Evolutionary conservation across 2,113 vertebrate genomes (phyloP).

Genomic region (Odobenus rosmarus): DNA sequence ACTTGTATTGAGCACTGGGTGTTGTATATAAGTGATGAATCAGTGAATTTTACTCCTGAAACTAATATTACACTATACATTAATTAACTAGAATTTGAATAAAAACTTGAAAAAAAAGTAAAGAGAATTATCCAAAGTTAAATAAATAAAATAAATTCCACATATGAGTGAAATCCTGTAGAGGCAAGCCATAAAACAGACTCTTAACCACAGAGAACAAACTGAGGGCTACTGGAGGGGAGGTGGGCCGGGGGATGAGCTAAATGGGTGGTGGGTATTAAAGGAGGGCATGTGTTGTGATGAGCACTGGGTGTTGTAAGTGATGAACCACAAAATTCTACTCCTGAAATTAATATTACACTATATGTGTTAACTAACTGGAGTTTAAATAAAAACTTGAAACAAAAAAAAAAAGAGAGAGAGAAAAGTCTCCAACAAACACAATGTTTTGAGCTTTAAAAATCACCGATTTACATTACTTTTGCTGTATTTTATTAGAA

Average conservation of each 20-base stretch:
- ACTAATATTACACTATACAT: too few species aligned
- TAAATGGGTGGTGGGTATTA: not conserved
- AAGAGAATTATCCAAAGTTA: too few species aligned
- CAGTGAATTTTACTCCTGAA: too few species aligned
- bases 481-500: not conserved
- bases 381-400: not conserved
- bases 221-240: not conserved
- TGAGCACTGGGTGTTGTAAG: too few species aligned
- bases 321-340: too few species aligned
- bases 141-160: too few species aligned
- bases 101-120: too few species aligned
- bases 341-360: not conserved
- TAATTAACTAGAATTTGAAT: too few species aligned
- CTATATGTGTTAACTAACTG: not conserved
- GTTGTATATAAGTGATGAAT: too few species aligned
- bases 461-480: not conserved
- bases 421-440: not conserved
- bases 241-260: not conserved
- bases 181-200: not conserved
- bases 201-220: not conserved
- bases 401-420: not conserved
- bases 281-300: too few species aligned
- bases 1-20: too few species aligned
- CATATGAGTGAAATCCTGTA: too few species aligned
- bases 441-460: not conserved